These are phyloP conservation scores for Sinopyrophorus schimmeli DNA, from an alignment of 2,888 invertebrate genomes.

Conservation along the genomic window DNA sequence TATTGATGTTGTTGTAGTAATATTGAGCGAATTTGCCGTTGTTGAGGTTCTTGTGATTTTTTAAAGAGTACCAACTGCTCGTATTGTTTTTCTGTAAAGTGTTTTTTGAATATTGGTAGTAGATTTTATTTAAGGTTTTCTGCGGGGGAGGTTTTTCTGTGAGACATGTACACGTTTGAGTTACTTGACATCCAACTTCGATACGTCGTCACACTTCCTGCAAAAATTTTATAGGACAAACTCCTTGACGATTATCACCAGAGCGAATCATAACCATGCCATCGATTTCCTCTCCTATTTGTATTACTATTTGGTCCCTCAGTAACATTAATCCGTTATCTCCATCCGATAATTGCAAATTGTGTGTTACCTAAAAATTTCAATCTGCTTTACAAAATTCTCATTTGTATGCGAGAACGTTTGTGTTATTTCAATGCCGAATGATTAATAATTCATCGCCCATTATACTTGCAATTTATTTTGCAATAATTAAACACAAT, in stretches of 20 bases:
- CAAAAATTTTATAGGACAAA: conserved; percentile 91
- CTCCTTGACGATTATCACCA: conserved; percentile 89
- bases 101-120: conserved; percentile 47
- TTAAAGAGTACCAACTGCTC: conserved; percentile 41
- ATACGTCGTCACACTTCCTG: conserved; percentile 88
- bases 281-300: conserved; percentile 87
- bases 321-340: conserved; percentile 80
- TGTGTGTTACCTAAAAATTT: conserved; percentile 64
- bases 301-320: conserved; percentile 92
- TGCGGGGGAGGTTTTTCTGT: conserved; percentile 34
- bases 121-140: conserved; percentile 45
- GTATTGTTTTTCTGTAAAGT: conserved; percentile 42
- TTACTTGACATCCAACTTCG: conserved; percentile 48
- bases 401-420: no score
- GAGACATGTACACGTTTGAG: conserved; percentile 45
- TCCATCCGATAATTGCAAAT: conserved; percentile 84
- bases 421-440: no score
- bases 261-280: conserved; percentile 94
- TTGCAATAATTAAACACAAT: no score
- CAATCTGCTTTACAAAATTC: no score
- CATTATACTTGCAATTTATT: no score
- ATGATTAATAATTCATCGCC: no score
- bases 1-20: conserved; percentile 54
- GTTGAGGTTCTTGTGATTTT: conserved; percentile 47
- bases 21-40: conserved; percentile 48